Percentiles rank a stretch among this genome's conserved stretches.
phyloP scores from a whole-genome alignment of 2,113 vertebrate genomes.

The Petrocephalus microphthalmus region DNA sequence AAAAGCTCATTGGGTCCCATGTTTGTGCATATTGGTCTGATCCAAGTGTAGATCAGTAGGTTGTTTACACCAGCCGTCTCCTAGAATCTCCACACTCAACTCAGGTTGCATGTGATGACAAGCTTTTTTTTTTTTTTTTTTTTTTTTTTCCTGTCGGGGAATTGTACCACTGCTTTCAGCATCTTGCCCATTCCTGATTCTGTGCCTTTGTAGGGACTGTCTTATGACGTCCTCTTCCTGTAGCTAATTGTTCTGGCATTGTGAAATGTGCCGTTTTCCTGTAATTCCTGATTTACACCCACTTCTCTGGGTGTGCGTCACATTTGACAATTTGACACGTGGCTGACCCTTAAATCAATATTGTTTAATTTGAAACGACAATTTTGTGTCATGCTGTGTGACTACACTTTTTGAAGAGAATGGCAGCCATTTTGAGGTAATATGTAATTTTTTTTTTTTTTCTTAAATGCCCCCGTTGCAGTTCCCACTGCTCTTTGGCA shows the following conservation, averaged over 20 bases:
- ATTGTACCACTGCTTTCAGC: slow-evolving; percentile 24
- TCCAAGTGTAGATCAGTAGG: background rate
- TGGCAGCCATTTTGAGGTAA: slow-evolving; percentile 9
- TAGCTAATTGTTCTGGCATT: slow-evolving; percentile 14
- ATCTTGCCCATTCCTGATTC: slow-evolving; percentile 22
- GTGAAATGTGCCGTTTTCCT: slow-evolving; percentile 10
- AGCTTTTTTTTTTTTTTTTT: slow-evolving; percentile 8
- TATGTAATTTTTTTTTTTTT: background rate
- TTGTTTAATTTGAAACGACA: background rate
- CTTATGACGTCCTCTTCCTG: background rate
- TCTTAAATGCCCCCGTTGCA: slow-evolving; percentile 17
- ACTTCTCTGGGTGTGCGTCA: background rate
- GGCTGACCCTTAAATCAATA: background rate
- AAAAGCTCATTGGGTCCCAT: slow-evolving; percentile 15
- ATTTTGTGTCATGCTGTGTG: background rate
- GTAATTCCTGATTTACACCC: background rate
- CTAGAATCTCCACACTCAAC: background rate
- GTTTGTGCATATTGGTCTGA: slow-evolving; percentile 2
- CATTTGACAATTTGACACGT: background rate
- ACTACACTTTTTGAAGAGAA: background rate
- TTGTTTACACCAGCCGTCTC: slow-evolving; percentile 22
- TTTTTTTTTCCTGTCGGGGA: slow-evolving; percentile 13
- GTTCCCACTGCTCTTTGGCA: slow-evolving; percentile 15
- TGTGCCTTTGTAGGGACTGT: slow-evolving; percentile 43
- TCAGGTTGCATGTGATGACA: slow-evolving; percentile 15